phyloP scores from a whole-genome alignment of 2,113 vertebrate genomes.

The Hydropotes inermis region DNA sequence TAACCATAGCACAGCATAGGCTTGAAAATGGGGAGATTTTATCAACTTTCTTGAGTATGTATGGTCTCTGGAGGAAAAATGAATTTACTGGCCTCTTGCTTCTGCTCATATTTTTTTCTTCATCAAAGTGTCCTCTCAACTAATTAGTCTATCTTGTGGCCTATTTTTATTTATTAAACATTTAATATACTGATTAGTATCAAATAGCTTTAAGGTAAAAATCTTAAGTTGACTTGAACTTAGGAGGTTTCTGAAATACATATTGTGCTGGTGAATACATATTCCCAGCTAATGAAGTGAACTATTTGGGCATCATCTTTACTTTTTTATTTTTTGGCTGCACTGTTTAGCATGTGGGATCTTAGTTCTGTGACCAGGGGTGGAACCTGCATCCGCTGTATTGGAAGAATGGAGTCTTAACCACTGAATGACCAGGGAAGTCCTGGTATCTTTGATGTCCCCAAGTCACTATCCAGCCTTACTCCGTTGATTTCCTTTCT shows the following conservation, averaged over 20 bases:
- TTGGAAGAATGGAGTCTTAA: neutral
- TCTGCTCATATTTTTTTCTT: constrained; percentile 3
- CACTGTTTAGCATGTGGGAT: neutral
- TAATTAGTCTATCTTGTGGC: neutral
- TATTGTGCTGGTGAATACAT: neutral
- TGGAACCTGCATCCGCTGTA: neutral
- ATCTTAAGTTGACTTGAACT: neutral
- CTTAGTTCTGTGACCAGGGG: neutral
- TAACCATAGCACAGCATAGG: neutral
- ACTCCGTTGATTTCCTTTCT: neutral
- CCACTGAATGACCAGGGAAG: neutral
- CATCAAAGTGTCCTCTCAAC: neutral
- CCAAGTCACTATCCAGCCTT: neutral
- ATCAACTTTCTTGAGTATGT: neutral
- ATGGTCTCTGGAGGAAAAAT: neutral
- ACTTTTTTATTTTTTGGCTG: neutral
- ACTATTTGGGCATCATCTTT: neutral
- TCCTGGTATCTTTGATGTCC: neutral
- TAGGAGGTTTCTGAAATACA: neutral
- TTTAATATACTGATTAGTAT: neutral
- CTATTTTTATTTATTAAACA: neutral
- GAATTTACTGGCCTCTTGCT: neutral
- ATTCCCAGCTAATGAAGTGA: neutral
- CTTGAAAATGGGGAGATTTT: neutral
- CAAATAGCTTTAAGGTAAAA: constrained; percentile 16